These are phyloP conservation scores for Bombyx mori DNA, from an alignment of 1,140 invertebrate genomes.

Conservation along the genomic window ASM3026992v2 NC_085125.1:114501-115000, in stretches of 20 bases:
- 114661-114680: slow-evolving; percentile 19
- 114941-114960: too few relatives aligned
- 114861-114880: too few relatives aligned
- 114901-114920: neutral
- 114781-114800: neutral
- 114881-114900: neutral
- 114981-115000: too few relatives aligned
- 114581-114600: slow-evolving; percentile 30
- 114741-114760: too few relatives aligned
- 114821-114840: too few relatives aligned
- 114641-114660: neutral
- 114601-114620: slow-evolving; percentile 62
- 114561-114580: too few relatives aligned
- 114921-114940: neutral
- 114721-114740: too few relatives aligned
- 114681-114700: slow-evolving; percentile 23
- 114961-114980: too few relatives aligned
- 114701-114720: slow-evolving; percentile 4
- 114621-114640: slow-evolving; percentile 23
- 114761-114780: neutral
- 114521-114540: too few relatives aligned
- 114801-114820: too few relatives aligned
- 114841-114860: too few relatives aligned
- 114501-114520: too few relatives aligned
- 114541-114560: neutral